These are phyloP conservation scores for Halisarca cf. caerulea DNA, from an alignment of 37 sponge, comb jelly and placozoan genomes.

Conservation along the genomic window DNA sequence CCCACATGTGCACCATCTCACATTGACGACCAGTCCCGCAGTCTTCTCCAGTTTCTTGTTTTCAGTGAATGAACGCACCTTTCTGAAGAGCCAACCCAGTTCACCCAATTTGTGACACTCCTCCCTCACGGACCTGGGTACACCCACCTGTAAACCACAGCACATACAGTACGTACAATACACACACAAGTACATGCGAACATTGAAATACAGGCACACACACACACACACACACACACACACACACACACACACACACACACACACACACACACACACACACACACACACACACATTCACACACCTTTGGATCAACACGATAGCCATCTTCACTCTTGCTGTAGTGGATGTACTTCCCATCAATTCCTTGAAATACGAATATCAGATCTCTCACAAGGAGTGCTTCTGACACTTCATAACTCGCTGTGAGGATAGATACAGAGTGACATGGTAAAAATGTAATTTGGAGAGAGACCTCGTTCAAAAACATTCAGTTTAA, in stretches of 20 bases:
- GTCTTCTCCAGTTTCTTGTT: constrained; percentile 45
- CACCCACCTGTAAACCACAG: constrained; percentile 41
- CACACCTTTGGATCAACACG: constrained; percentile 55
- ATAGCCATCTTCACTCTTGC: constrained; percentile 56
- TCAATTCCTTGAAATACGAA: constrained; percentile 94
- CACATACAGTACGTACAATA: too few relatives aligned
- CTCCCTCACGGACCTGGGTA: constrained; percentile 58
- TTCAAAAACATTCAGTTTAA: too few relatives aligned
- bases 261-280: background rate
- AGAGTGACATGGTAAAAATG: background rate
- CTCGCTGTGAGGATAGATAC: background rate
- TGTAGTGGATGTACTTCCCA: constrained; percentile 75
- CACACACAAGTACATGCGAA: too few relatives aligned
- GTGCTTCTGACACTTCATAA: constrained; percentile 49
- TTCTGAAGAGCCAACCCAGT: constrained; percentile 90
- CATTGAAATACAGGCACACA: background rate
- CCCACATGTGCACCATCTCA: background rate
- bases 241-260: background rate
- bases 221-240: background rate
- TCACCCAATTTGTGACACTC: constrained; percentile 87
- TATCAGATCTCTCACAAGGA: constrained; percentile 83
- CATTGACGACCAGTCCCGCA: constrained; percentile 80
- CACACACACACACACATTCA: background rate
- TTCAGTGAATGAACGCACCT: constrained; percentile 70
- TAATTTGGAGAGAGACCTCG: too few relatives aligned